These are phyloP conservation scores for Chrysina gloriosa DNA, from an alignment of 2,888 invertebrate genomes.

Conservation along the genomic window DNA sequence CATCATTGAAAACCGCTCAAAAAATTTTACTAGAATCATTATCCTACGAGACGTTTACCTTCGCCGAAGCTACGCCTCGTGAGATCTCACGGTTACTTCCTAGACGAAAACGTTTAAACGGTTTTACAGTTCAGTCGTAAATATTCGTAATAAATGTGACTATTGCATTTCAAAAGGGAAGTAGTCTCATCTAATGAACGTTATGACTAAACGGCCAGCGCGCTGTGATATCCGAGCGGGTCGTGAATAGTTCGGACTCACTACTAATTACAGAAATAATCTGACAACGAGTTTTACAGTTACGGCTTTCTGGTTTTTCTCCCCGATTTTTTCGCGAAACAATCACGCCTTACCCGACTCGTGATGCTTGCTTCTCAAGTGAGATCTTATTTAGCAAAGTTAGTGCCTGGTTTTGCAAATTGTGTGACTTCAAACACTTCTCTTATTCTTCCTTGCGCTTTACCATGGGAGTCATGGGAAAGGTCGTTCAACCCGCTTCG, in stretches of 20 bases:
- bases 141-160: constrained; percentile 14
- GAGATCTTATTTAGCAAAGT: constrained; percentile 55
- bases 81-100: no score
- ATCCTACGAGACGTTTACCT: no score
- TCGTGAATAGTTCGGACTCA: constrained; percentile 32
- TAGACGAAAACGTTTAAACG: constrained; percentile 14
- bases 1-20: no score
- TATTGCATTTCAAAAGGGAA: constrained; percentile 10
- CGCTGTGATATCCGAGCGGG: constrained; percentile 16
- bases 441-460: constrained; percentile 7
- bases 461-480: constrained; percentile 24
- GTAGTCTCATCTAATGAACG: constrained; percentile 8
- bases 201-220: neutral
- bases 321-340: constrained; percentile 47
- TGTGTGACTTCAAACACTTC: constrained; percentile 49
- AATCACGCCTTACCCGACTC: constrained; percentile 57
- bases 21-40: no score
- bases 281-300: constrained; percentile 51
- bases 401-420: constrained; percentile 52
- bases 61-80: no score
- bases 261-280: constrained; percentile 50
- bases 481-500: constrained; percentile 37
- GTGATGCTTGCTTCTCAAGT: constrained; percentile 55
- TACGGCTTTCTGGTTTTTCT: constrained; percentile 50
- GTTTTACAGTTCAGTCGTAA: no score